A percentile compares a stretch with the other conserved stretches of the same genome.
These are phyloP conservation scores for Drosophila ogumai DNA, from an alignment of 1,140 invertebrate genomes.

Conservation along the genomic window DNA sequence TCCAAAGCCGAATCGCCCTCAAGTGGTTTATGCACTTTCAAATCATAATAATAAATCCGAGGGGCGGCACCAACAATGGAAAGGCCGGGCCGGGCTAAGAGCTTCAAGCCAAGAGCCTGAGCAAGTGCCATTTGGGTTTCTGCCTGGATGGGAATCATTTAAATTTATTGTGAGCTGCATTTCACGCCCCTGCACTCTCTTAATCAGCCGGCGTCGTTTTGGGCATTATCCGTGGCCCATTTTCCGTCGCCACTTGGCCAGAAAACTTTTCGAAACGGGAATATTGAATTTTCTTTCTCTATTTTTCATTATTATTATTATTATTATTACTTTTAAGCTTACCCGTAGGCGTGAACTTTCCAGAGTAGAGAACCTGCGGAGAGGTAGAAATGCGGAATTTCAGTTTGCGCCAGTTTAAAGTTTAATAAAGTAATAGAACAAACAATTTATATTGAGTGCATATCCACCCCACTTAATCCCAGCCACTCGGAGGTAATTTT, in stretches of 20 bases:
- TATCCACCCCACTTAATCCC: conserved; percentile 7
- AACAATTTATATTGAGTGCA: conserved; percentile 28
- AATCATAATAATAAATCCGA: conserved; percentile 82
- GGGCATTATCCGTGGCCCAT: conserved; percentile 39
- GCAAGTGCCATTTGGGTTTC: conserved; percentile 77
- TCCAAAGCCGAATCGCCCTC: conserved; percentile 67
- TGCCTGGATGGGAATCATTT: conserved; percentile 77
- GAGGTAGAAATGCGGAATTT: background rate
- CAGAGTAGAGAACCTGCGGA: background rate
- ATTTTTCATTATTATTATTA: background rate
- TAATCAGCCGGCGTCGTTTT: conserved; percentile 74
- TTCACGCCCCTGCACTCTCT: conserved; percentile 78
- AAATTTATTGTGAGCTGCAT: conserved; percentile 79
- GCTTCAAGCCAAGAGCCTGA: conserved; percentile 7
- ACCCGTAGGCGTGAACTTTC: conserved; percentile 44
- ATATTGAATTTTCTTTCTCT: conserved; percentile 51
- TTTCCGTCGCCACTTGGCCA: conserved; percentile 26
- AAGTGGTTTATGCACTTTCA: conserved; percentile 81
- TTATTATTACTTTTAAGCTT: conserved; percentile 39
- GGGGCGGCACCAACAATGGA: conserved; percentile 51
- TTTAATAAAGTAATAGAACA: conserved; percentile 35
- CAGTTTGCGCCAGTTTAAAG: conserved; percentile 27
- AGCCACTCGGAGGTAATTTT: conserved; percentile 24
- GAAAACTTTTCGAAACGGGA: conserved; percentile 38
- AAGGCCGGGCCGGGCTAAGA: conserved; percentile 1